Base-by-base conservation (phyloP, 2,113 vertebrate species). In the Eulemur rufifrons region DNA sequence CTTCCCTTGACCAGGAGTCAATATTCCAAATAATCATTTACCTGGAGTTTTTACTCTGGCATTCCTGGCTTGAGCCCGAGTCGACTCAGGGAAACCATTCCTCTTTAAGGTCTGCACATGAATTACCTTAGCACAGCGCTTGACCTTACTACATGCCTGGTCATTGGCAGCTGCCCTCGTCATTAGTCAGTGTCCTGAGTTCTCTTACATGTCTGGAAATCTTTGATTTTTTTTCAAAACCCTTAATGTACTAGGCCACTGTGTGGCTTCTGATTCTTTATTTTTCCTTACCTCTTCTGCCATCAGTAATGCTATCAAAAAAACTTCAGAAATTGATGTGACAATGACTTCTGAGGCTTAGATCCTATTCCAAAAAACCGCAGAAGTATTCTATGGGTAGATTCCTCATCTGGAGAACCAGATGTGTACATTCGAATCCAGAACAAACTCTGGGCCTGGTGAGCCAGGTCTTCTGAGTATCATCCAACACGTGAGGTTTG, bases 1-100 rank as follows among this genome's bases (percentile, higher is more conserved):
- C 69, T 87, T 90, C 37, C 45, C 89, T 69, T 95, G 56, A 86
- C 54, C 37, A 68, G 73, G 17, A 89, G 54, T 92, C 90, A 88
- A 1, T 47, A 15, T 64, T 56, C 15, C 3, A 2, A 50, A 64
- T 76, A 25, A 77, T 94, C 81, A 73, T 95, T 86, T 47, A 54
- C 69, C 45, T 93, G 50, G 37, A 54, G 37, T 23, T 71, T 90
- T 92, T 86, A 42, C 47, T 34, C 29, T 52, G 20, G 34, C 54
- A 47, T 82, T 92, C 86, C 71, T 42, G 61, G 25, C n/a, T 77
- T 15, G 12, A 84, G 52, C 94, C 50, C 34, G 34, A 25, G 45
- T 64, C 68, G 6, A 9, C 59, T 56, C 12, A 25, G 86, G 94
- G 85, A 94, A 69, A 81, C 45, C 17, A 2, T 42, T 77, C 76